These are phyloP conservation scores for Magallana nippona DNA, from an alignment of 2,888 invertebrate species.

Conservation along the genomic window DNA sequence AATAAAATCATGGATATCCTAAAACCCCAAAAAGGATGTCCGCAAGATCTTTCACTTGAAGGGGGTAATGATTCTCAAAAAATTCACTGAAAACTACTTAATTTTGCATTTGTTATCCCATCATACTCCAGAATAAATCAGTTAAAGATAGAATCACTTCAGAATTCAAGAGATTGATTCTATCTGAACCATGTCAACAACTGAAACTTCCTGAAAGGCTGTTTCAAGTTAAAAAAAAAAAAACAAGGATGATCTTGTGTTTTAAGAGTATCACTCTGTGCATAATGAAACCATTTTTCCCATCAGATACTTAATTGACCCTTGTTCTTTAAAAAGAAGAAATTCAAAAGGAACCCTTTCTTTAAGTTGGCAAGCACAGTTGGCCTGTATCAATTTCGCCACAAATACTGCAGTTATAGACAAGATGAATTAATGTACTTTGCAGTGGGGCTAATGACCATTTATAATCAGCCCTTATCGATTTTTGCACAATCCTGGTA, in stretches of 20 bases:
- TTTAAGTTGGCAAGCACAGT: not conserved
- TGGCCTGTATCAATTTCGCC: not conserved
- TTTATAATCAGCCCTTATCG: conserved; percentile 29
- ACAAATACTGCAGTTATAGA: conserved; percentile 30
- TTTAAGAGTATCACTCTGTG: not conserved
- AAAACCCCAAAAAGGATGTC: not conserved
- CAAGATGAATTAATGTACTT: conserved; percentile 34
- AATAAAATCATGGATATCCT: not conserved
- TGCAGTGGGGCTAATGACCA: conserved; percentile 30
- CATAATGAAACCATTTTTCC: not conserved
- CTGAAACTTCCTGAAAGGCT: not conserved
- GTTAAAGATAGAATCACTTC: conserved; percentile 5
- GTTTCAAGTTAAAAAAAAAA: not conserved
- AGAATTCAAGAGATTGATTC: not conserved
- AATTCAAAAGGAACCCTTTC: not conserved
- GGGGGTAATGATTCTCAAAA: not conserved
- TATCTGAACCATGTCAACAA: not conserved
- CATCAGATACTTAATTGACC: too few relatives aligned
- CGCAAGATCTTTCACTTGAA: not conserved
- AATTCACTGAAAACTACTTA: conserved; percentile 7
- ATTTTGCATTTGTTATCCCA: not conserved
- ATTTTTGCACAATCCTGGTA: conserved; percentile 29
- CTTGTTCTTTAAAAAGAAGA: too few relatives aligned
- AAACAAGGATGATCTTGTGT: not conserved
- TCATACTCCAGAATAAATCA: not conserved